These are phyloP conservation scores for Cataglyphis rosenhaueri DNA, from an alignment of 2,888 invertebrate genomes.

Conservation along the genomic window DNA sequence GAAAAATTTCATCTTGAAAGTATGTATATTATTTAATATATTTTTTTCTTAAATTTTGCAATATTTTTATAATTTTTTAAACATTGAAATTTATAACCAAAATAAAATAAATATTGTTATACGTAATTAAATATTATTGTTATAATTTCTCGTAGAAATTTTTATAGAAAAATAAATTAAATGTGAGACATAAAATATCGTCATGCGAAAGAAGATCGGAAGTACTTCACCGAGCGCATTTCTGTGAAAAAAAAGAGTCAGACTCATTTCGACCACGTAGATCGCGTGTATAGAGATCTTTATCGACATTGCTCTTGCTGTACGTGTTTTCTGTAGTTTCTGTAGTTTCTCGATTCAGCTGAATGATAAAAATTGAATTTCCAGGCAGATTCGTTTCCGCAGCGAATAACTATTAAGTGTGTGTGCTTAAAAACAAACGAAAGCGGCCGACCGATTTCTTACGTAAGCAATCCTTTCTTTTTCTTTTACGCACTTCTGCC, in stretches of 20 bases:
- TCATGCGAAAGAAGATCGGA: constrained; percentile 17
- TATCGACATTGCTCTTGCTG: constrained; percentile 22
- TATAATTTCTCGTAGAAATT: no score
- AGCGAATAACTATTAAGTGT: neutral
- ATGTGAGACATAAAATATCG: neutral
- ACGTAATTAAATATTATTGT: no score
- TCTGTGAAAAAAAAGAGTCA: constrained; percentile 1
- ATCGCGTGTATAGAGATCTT: constrained; percentile 7
- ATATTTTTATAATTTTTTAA: neutral
- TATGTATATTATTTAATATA: neutral
- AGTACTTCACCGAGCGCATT: neutral
- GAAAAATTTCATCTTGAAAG: neutral
- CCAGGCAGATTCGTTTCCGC: constrained; percentile 5
- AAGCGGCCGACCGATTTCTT: constrained; percentile 18
- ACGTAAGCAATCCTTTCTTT: constrained; percentile 9
- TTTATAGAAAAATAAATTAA: no score
- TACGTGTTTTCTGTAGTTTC: neutral
- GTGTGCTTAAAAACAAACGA: constrained; percentile 2
- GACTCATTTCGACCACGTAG: neutral
- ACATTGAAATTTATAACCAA: no score
- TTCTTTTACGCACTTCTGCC: neutral
- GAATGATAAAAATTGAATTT: constrained; percentile 16
- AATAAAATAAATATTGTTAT: no score
- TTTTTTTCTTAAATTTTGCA: neutral
- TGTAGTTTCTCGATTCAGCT: neutral